Conservation (phyloP, 2,888 invertebrate genomes). For the Trachelus troglodyta region DNA sequence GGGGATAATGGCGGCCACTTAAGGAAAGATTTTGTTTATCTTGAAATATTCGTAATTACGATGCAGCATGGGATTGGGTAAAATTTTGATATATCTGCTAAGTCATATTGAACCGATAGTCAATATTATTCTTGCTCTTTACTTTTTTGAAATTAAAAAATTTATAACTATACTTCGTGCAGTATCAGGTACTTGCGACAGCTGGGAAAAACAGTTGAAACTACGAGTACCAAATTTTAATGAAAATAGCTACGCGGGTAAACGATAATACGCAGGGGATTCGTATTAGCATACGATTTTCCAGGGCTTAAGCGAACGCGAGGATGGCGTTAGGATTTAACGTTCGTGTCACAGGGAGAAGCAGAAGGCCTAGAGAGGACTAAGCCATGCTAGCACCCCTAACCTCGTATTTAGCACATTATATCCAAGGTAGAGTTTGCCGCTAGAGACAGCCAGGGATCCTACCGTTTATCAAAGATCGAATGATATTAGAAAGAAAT, state of each 20-base stretch:
- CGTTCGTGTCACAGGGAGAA: constrained; percentile 27
- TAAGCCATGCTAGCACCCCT: constrained; percentile 17
- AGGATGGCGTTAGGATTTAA: constrained; percentile 27
- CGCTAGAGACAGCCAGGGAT: neutral
- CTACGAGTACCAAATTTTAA: constrained; percentile 11
- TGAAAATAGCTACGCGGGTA: constrained; percentile 18
- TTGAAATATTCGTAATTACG: no score
- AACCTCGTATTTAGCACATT: constrained; percentile 17
- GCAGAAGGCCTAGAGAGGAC: constrained; percentile 20
- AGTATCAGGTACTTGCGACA: neutral
- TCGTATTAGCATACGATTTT: constrained; percentile 33
- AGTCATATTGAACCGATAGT: no score
- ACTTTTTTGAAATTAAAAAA: no score
- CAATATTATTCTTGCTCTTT: no score
- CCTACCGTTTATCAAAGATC: neutral
- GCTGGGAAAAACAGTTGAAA: neutral
- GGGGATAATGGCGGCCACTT: no score
- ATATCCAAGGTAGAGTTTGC: neutral
- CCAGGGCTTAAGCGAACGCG: constrained; percentile 26
- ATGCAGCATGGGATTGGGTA: no score
- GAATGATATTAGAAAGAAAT: neutral
- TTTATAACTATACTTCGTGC: neutral
- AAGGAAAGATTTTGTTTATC: no score
- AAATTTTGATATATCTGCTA: no score
- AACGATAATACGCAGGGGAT: constrained; percentile 6